Evolutionary conservation across 2,113 vertebrate species (phyloP).

Genomic region (Picathartes gymnocephalus): DNA sequence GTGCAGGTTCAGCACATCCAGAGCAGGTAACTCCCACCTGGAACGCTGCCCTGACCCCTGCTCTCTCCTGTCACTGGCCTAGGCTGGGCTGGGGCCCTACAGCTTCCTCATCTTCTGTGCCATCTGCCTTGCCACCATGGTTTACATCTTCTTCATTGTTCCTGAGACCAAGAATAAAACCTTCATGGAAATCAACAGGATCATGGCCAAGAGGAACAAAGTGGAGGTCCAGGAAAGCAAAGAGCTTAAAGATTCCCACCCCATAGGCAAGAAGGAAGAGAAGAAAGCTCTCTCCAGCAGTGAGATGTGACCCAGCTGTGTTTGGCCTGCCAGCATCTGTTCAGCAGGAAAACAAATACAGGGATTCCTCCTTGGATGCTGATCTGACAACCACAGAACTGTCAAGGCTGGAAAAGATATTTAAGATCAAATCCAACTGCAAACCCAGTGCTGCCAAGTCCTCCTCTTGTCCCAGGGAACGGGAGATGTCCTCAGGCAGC

Average conservation of each 20-base stretch:
- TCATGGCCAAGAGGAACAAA: conserved; percentile 86
- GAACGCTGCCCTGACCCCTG: neutral
- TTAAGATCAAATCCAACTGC: neutral
- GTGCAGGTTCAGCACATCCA: neutral
- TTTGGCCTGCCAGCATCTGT: neutral
- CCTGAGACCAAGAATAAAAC: conserved; percentile 92
- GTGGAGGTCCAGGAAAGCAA: conserved; percentile 4
- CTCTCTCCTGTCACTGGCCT: neutral
- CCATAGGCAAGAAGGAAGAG: neutral
- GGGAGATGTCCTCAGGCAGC: neutral
- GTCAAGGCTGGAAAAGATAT: neutral
- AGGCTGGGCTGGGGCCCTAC: conserved; percentile 83
- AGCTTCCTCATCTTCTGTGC: conserved; percentile 86
- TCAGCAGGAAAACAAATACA: neutral
- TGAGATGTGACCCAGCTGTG: neutral
- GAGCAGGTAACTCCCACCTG: neutral
- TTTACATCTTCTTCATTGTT: conserved; percentile 83
- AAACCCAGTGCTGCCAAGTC: neutral
- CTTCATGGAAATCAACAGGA: conserved; percentile 87
- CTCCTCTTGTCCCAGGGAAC: neutral
- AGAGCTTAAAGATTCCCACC: neutral
- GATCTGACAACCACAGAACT: neutral
- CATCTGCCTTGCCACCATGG: conserved; percentile 79
- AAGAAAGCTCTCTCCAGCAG: neutral
- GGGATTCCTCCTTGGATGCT: neutral